phyloP scores from a whole-genome alignment of 2,888 invertebrate species.

The Ophion obscuratus region DNA sequence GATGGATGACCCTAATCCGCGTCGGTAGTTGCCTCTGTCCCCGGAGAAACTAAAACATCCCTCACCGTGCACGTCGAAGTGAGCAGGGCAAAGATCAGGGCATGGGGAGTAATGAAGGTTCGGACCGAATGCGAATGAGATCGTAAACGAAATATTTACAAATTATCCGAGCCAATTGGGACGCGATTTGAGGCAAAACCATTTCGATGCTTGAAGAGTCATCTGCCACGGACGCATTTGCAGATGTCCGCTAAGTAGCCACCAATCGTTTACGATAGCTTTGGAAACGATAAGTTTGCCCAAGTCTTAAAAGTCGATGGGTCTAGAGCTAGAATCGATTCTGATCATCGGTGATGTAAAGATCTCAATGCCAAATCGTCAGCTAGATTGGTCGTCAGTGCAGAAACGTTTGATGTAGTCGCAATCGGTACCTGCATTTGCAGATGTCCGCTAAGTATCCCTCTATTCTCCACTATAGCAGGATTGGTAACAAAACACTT shows the following conservation, averaged over 20 bases:
- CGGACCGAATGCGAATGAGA: neutral
- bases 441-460: neutral
- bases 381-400: no score
- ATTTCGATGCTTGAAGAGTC: no score
- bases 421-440: neutral
- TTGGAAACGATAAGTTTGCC: neutral
- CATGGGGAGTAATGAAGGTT: neutral
- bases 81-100: neutral
- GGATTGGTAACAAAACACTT: neutral
- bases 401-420: no score
- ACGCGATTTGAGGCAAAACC: neutral
- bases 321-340: neutral
- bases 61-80: neutral
- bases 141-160: neutral
- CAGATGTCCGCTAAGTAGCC: neutral
- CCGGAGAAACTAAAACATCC: conserved; percentile 42
- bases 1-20: conserved; percentile 80
- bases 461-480: neutral
- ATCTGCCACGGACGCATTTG: neutral
- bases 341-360: neutral
- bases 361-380: no score
- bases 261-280: neutral
- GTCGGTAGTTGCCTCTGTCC: conserved; percentile 53
- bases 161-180: neutral
- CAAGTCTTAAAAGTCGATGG: neutral